Evolutionary conservation across 2,888 invertebrate genomes (phyloP).

Genomic region (Pycnomerus fuliginosus): DNA sequence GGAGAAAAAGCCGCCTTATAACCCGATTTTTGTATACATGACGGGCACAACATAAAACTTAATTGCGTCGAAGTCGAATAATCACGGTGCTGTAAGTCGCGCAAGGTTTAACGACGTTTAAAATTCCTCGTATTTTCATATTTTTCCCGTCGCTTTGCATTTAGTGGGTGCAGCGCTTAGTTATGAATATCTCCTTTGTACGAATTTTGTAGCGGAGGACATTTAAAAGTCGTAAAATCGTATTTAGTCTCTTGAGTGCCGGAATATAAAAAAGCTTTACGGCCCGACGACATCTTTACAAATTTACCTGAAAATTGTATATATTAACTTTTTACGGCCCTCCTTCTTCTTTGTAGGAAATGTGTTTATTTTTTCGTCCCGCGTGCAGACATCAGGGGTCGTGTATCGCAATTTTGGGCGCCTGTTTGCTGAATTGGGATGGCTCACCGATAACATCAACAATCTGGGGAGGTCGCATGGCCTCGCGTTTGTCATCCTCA

Average conservation of each 20-base stretch:
- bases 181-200: constrained; percentile 37
- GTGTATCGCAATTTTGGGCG: constrained; percentile 51
- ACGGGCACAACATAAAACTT: constrained; percentile 33
- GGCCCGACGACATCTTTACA: constrained; percentile 25
- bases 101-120: constrained; percentile 32
- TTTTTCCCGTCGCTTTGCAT: constrained; percentile 34
- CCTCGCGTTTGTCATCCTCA: constrained; percentile 51
- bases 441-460: constrained; percentile 52
- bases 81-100: constrained; percentile 24
- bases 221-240: constrained; percentile 39
- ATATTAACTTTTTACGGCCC: constrained; percentile 13
- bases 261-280: constrained; percentile 31
- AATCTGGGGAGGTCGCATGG: constrained; percentile 48
- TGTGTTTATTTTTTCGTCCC: constrained; percentile 48
- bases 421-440: constrained; percentile 49
- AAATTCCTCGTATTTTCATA: constrained; percentile 32
- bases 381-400: constrained; percentile 46
- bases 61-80: constrained; percentile 33
- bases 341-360: constrained; percentile 32
- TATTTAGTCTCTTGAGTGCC: constrained; percentile 37
- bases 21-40: too few species aligned
- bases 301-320: constrained; percentile 30
- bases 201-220: constrained; percentile 31
- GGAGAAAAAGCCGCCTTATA: too few species aligned
- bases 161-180: constrained; percentile 34